Base-by-base conservation (phyloP, 2,113 vertebrate genomes). In the Perognathus longimembris region DNA sequence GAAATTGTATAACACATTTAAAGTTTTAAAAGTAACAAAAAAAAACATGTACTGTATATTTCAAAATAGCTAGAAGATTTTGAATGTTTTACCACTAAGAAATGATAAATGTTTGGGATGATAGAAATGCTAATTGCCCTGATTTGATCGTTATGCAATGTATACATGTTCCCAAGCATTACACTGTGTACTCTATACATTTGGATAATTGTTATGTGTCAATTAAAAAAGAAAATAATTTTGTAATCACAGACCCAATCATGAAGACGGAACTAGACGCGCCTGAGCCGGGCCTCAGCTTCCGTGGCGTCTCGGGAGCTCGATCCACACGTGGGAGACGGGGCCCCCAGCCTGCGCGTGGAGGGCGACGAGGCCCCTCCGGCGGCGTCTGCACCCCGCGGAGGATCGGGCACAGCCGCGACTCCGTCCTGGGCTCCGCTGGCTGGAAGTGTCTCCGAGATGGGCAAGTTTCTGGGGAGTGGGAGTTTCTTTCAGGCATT, bases 1-100 rank as follows among this genome's bases (percentile, higher is more conserved):
- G 64, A 74, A 75, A 24, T 67, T 67, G 57, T 74, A 21, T 15
- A 50, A 71, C 88, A 70, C 75, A 69, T n/a, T 70, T 64, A 7
- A 75, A 76, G 61, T 90, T 90, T 73, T 50, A 36, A 74, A 87
- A 87, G 77, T 78, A 70, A 91, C 63, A 88, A 66, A 81, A 64
- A 66, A 45, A 45, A 45, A 45, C 45, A 45, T 36, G 34, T 11
- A 78, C 75, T 64, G 10, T 64, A 22, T 67, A 36, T 75, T 59
- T 81, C 42, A 57, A 88, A 45, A 75, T 67, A 88, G 50, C 36
- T 59, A 38, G 63, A 45, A 26, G 66, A 67, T 59, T 59, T 75
- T 59, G 69, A 57, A 28, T 59, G 69, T 67, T 42, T 71, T 21
- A 15, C 77, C 61, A 59, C 59, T 34, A 42, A 92, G 84, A 67